Evolutionary conservation across 2,797 vertebrate genomes (phyloP).

Genomic region (Hippopotamyrus pictus): DNA sequence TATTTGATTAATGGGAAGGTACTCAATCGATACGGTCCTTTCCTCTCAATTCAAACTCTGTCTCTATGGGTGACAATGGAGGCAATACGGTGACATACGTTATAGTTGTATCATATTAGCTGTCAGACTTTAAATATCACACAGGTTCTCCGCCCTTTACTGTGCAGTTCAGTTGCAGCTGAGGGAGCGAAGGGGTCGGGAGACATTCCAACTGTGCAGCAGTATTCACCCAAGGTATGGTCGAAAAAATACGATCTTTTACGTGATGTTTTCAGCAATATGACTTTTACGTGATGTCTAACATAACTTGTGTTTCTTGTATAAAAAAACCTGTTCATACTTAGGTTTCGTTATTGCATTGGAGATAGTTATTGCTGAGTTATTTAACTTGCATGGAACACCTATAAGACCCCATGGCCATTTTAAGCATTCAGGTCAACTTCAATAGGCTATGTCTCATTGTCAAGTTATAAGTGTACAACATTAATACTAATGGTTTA

Average conservation of each 20-base stretch:
- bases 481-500: background rate
- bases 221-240: background rate
- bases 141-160: background rate
- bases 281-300: background rate
- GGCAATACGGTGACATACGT: background rate
- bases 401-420: background rate
- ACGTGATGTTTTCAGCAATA: background rate
- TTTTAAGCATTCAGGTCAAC: background rate
- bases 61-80: background rate
- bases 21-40: background rate
- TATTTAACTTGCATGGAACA: background rate
- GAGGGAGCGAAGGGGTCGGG: background rate
- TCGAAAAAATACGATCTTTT: background rate
- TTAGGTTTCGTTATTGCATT: background rate
- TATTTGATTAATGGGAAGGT: background rate
- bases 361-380: background rate
- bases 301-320: background rate
- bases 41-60: background rate
- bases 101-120: background rate
- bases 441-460: background rate
- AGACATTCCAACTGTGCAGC: background rate
- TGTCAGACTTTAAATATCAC: background rate
- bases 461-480: background rate
- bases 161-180: background rate
- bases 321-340: background rate